Conservation (phyloP, 2,797 vertebrate genomes). For the Eurystomus glaucurus region DNA sequence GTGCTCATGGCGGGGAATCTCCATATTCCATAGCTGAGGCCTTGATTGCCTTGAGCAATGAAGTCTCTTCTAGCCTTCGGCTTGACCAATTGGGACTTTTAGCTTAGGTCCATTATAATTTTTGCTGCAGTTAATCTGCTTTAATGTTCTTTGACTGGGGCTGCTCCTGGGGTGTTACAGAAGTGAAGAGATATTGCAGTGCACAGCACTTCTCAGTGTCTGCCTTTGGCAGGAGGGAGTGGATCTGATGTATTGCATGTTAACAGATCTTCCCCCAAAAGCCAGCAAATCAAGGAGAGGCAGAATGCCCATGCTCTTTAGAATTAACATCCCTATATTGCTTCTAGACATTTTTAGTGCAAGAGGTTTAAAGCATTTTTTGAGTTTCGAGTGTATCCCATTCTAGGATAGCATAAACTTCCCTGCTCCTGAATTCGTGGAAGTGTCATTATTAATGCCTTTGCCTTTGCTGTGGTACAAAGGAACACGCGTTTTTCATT, state of each 20-base stretch:
- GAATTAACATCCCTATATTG: background rate
- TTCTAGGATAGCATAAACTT: background rate
- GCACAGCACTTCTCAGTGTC: background rate
- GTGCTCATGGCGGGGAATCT: background rate
- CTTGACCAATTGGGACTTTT: background rate
- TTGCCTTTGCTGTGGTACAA: background rate
- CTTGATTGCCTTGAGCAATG: background rate
- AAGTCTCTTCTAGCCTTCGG: background rate
- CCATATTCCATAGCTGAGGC: background rate
- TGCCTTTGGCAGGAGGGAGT: background rate
- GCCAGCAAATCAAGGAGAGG: background rate
- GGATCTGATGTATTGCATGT: background rate
- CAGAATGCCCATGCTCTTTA: background rate
- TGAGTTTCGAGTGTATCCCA: background rate
- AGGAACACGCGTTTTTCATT: rapidly evolving
- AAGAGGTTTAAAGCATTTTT: background rate
- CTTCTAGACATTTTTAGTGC: background rate
- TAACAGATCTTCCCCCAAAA: background rate
- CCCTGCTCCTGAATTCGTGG: background rate
- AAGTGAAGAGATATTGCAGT: background rate
- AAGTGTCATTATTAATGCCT: background rate
- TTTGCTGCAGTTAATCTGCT: background rate
- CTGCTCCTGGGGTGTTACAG: background rate
- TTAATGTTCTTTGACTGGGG: background rate
- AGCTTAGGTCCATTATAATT: background rate